These are phyloP conservation scores for Epizoanthus ramosus DNA, from an alignment of 92 coral and sea anemone genomes.

Conservation along the genomic window DNA sequence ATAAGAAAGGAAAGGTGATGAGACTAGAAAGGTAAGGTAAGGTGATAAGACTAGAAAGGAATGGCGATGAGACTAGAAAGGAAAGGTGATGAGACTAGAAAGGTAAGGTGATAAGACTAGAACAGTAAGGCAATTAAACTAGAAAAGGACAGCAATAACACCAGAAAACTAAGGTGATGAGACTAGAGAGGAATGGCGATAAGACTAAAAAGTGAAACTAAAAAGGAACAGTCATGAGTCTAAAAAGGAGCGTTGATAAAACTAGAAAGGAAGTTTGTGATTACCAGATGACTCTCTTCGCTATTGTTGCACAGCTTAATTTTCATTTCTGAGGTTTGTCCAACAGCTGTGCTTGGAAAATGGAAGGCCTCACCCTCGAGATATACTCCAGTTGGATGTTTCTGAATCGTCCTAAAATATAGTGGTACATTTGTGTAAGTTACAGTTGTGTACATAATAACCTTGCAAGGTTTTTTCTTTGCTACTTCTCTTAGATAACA, in stretches of 20 bases:
- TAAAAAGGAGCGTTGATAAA: neutral
- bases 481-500: no score
- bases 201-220: neutral
- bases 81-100: no score
- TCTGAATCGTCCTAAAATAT: slow-evolving; percentile 27
- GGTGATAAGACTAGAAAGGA: no score
- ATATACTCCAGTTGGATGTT: slow-evolving; percentile 71
- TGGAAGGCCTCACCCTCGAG: slow-evolving; percentile 64
- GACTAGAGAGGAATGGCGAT: no score
- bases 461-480: neutral
- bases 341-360: slow-evolving; percentile 79
- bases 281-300: slow-evolving; percentile 56
- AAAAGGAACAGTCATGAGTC: neutral
- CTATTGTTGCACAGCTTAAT: slow-evolving; percentile 79
- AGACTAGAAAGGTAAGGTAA: neutral
- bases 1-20: no score
- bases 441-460: neutral
- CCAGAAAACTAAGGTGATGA: no score
- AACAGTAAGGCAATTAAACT: no score
- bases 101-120: no score
- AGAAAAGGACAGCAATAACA: no score
- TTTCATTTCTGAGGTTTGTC: slow-evolving; percentile 63
- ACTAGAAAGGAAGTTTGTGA: neutral
- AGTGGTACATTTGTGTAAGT: neutral
- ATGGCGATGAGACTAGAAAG: no score